A percentile compares a stretch with the other conserved stretches of the same genome.
Conservation (phyloP, 1,140 invertebrate genomes). For the Drosophila sturtevanti region DNA sequence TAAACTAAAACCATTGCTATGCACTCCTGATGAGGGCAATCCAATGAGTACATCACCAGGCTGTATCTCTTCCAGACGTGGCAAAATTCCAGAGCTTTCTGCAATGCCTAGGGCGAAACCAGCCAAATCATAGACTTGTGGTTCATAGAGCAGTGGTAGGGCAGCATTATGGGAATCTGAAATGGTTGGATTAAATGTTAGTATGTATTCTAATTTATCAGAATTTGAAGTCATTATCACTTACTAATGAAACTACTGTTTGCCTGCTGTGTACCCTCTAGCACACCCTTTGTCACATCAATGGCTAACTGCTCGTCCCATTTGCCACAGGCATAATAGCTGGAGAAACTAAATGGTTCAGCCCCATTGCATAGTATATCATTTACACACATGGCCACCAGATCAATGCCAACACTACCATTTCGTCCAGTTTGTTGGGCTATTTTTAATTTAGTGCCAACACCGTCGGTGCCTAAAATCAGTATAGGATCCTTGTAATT, state of each 20-base stretch:
- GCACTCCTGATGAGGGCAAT: slow-evolving; percentile 93
- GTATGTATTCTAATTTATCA: too few relatives aligned
- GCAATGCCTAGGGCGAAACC: slow-evolving; percentile 97
- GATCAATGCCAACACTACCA: slow-evolving; percentile 94
- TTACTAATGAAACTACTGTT: slow-evolving; percentile 94
- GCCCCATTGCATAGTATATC: slow-evolving; percentile 97
- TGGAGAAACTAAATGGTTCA: slow-evolving; percentile 96
- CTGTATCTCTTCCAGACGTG: slow-evolving; percentile 88
- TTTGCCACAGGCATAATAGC: slow-evolving; percentile 96
- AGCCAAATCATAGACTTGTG: slow-evolving; percentile 96
- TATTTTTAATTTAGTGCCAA: slow-evolving; percentile 98
- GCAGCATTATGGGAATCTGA: slow-evolving; percentile 97
- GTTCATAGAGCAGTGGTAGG: slow-evolving; percentile 96
- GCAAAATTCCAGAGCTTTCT: slow-evolving; percentile 89
- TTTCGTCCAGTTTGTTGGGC: slow-evolving; percentile 91
- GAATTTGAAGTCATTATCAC: slow-evolving; percentile 5
- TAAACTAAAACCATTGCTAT: slow-evolving; percentile 98
- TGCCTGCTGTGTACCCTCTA: slow-evolving; percentile 91
- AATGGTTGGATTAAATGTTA: slow-evolving; percentile 9
- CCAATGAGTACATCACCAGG: slow-evolving; percentile 93
- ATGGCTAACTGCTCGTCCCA: slow-evolving; percentile 89
- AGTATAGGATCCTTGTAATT: slow-evolving; percentile 91
- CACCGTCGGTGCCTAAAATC: slow-evolving; percentile 97
- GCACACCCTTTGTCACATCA: slow-evolving; percentile 91
- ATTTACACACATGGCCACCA: slow-evolving; percentile 99